These are phyloP conservation scores for Drosophila orena DNA, from an alignment of 1,140 invertebrate species.

Conservation along the genomic window DNA sequence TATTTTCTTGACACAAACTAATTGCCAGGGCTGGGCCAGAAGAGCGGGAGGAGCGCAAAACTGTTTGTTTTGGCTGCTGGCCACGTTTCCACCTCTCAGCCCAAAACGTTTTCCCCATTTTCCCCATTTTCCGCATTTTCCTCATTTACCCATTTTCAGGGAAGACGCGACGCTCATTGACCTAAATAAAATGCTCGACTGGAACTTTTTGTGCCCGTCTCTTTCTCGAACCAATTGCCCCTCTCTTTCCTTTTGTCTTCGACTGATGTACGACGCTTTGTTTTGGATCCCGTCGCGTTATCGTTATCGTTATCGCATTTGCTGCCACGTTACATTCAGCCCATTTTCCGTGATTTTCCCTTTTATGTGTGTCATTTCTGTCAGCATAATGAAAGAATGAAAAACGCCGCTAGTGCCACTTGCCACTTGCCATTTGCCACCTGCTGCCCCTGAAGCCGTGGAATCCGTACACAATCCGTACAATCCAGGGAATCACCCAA, in stretches of 20 bases:
- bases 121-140: no score
- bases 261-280: conserved; percentile 46
- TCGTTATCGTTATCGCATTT: conserved; percentile 70
- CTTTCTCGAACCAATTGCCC: not conserved
- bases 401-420: conserved; percentile 26
- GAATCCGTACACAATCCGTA: not conserved
- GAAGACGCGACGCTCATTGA: conserved; percentile 63
- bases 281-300: conserved; percentile 47
- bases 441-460: conserved; percentile 22
- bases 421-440: conserved; percentile 41
- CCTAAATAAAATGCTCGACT: conserved; percentile 75
- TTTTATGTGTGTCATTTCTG: conserved; percentile 60
- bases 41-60: conserved; percentile 11
- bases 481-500: not conserved
- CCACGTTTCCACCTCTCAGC: conserved; percentile 12
- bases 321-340: conserved; percentile 49
- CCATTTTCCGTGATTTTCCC: conserved; percentile 11
- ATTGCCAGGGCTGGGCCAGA: conserved; percentile 35
- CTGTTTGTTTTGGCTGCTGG: conserved; percentile 46
- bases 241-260: conserved; percentile 37
- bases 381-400: conserved; percentile 66
- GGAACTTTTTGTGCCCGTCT: conserved; percentile 27
- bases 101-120: no score
- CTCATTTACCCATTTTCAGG: not conserved
- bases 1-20: conserved; percentile 36